A percentile compares a stretch with the other conserved stretches of the same genome.
Conservation (phyloP, 2,113 vertebrate genomes). For the Erythrolamprus reginae region DNA sequence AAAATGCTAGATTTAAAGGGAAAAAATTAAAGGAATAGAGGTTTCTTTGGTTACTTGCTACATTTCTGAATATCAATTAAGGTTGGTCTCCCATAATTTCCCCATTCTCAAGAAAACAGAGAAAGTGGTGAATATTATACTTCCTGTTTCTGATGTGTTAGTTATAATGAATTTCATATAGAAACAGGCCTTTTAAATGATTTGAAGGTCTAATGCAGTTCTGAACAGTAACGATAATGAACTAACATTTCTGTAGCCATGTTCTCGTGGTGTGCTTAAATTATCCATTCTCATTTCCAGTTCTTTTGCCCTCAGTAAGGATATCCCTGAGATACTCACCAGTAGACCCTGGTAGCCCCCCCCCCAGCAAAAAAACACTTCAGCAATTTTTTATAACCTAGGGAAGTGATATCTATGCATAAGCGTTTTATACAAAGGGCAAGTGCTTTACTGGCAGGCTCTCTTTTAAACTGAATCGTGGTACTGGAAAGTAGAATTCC, state of each 20-base stretch:
- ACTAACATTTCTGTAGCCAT: background rate
- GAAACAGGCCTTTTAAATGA: background rate
- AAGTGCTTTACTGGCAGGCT: background rate
- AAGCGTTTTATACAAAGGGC: background rate
- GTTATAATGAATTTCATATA: background rate
- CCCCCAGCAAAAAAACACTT: background rate
- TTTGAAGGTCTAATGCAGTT: background rate
- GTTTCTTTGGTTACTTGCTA: background rate
- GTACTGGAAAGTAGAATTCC: background rate
- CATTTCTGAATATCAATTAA: background rate
- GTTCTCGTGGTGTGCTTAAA: background rate
- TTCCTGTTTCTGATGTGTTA: background rate
- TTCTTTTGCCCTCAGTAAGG: background rate
- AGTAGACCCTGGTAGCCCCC: background rate
- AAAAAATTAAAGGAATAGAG: background rate
- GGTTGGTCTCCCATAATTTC: background rate
- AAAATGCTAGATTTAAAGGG: background rate
- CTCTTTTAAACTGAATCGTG: background rate
- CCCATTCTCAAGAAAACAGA: background rate
- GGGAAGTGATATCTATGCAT: background rate
- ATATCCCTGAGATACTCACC: background rate
- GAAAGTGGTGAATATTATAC: background rate
- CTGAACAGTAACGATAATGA: background rate
- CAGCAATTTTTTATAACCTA: background rate
- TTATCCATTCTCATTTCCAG: background rate